phyloP scores from a whole-genome alignment of 2,888 invertebrate species.

The Aspidapion aeneum region DNA sequence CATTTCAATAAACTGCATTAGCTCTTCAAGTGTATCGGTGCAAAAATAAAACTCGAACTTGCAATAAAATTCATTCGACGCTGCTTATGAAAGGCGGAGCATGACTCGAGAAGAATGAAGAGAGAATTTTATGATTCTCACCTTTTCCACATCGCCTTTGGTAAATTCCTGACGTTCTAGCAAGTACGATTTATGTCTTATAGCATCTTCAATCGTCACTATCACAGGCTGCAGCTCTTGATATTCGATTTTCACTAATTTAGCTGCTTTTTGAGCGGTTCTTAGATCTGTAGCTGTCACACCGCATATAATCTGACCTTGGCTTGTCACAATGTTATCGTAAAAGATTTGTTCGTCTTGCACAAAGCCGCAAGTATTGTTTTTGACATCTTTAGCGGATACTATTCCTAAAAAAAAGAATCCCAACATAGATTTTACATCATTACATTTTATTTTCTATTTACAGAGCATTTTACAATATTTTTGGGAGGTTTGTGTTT shows the following conservation, averaged over 20 bases:
- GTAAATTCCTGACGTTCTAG: too few species aligned
- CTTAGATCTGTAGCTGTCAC: conserved; percentile 74
- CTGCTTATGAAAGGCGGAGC: too few species aligned
- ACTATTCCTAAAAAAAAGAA: too few species aligned
- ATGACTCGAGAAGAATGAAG: too few species aligned
- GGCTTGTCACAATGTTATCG: conserved; percentile 67
- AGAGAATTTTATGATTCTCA: conserved; percentile 1
- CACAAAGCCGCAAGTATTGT: conserved; percentile 65
- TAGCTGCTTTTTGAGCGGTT: conserved; percentile 79
- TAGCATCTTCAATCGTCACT: conserved; percentile 86
- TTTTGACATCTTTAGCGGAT: conserved; percentile 71
- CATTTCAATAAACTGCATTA: too few species aligned
- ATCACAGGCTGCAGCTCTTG: conserved; percentile 78
- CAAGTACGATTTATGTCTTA: conserved; percentile 69
- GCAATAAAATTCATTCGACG: too few species aligned
- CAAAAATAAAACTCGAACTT: too few species aligned
- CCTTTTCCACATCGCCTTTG: conserved; percentile 15
- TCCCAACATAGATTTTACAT: too few species aligned
- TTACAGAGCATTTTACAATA: too few species aligned
- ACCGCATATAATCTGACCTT: conserved; percentile 59
- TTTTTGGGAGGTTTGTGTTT: too few species aligned
- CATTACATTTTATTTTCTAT: too few species aligned
- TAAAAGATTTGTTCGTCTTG: conserved; percentile 85
- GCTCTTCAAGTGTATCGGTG: too few species aligned
- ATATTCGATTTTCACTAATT: conserved; percentile 72